Conservation (phyloP, 2,888 invertebrate species). For the Mystacides longicornis region DNA sequence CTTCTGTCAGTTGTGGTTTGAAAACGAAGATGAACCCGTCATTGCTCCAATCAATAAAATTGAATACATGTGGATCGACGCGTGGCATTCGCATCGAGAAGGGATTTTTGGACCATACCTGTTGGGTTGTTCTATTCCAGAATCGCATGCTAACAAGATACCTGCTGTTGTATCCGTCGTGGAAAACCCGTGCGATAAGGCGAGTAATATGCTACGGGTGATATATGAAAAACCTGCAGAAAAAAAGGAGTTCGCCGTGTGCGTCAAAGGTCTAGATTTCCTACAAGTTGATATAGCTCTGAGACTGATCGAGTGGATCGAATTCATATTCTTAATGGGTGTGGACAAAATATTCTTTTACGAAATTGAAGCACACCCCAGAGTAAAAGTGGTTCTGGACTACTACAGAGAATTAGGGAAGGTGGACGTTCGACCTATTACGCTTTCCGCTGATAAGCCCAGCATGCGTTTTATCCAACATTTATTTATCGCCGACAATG, state of each 20-base stretch:
- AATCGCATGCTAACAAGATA: constrained; percentile 48
- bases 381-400: constrained; percentile 74
- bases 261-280: constrained; percentile 91
- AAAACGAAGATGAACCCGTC: constrained; percentile 71
- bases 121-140: constrained; percentile 78
- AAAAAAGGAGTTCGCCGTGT: constrained; percentile 80
- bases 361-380: constrained; percentile 80
- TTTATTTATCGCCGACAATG: constrained; percentile 80
- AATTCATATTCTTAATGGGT: constrained; percentile 75
- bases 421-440: constrained; percentile 70
- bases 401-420: constrained; percentile 58
- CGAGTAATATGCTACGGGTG: constrained; percentile 76
- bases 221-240: constrained; percentile 67
- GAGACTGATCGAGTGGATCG: constrained; percentile 90
- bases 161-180: constrained; percentile 64
- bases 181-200: constrained; percentile 75
- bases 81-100: constrained; percentile 90
- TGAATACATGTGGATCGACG: constrained; percentile 88
- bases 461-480: constrained; percentile 83
- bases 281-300: constrained; percentile 85
- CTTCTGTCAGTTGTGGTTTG: constrained; percentile 86
- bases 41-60: constrained; percentile 78
- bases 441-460: constrained; percentile 82
- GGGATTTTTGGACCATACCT: constrained; percentile 85
- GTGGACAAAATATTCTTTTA: constrained; percentile 90